Base-by-base conservation (phyloP, 2,113 vertebrate genomes). In the Xiphophorus maculatus region DNA sequence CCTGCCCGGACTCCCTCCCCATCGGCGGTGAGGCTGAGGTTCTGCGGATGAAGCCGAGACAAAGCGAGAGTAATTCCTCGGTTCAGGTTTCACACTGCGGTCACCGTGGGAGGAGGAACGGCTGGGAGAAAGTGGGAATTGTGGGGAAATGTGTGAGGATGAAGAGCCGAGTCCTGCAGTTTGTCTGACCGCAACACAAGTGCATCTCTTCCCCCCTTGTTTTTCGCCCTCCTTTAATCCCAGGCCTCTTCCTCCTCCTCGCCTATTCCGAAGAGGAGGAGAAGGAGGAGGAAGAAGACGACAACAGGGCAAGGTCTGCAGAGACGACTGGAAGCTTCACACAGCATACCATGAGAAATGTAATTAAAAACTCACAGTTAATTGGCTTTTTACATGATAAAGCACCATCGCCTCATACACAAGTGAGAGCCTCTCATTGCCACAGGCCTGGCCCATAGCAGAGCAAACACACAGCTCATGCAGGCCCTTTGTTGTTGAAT, bases 41-140 rank as follows among this genome's bases (percentile, higher is more conserved):
- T 63, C 22, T 35, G 61, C 17, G 71, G 51, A 32, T 25, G 32
- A 13, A 60, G 70, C 15, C 30, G 81, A 68, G 71, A 76, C 48
- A 80, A 81, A 75, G 74, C 28, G 75, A 84, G 81, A 84, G 71
- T 93, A 93, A 94, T 93, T 91, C 89, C 82, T 91, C 85, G 87
- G 82, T 92, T 94, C 89, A 84, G 84, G 82, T 95, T 95, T 94
- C 94, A 89, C 80, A 89, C 78, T 91, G 93, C 60, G 92, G 94
- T 92, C 76, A 35, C 67, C 87, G 87, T 32, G 88, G 89, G 89
- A 87, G 83, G 82, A 84, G 81, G 87, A 83, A 78, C 12, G 77
- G 71, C 71, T 40, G 40, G 79, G 80, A 28, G 77, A 84, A 89
- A 90, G 90, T 86, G 83, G 91, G 77, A 67, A 85, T 88, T 90